Percentiles rank a stretch among this genome's conserved stretches.
phyloP scores from a whole-genome alignment of 2,888 invertebrate species.

The Lycophotia porphyrea region DNA sequence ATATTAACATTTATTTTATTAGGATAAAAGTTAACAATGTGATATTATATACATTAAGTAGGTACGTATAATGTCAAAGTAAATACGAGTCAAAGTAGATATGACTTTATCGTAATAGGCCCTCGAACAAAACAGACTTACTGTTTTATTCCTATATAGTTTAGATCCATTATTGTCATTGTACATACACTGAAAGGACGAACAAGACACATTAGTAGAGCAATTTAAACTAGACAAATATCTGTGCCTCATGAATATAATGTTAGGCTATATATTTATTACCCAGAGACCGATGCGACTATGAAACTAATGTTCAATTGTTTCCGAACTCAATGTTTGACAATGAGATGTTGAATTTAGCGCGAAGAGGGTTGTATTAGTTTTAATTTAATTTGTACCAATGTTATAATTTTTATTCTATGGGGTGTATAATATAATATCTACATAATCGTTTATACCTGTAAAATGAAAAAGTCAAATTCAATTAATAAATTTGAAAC shows the following conservation, averaged over 20 bases:
- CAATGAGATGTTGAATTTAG: conserved; percentile 16
- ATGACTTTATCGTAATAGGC: not conserved
- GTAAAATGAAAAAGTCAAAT: too few relatives aligned
- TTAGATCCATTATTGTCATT: not conserved
- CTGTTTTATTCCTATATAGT: not conserved
- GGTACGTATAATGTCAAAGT: not conserved
- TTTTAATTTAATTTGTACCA: not conserved
- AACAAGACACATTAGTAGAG: not conserved
- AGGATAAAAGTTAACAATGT: not conserved
- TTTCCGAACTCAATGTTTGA: conserved; percentile 29
- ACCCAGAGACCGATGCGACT: not conserved
- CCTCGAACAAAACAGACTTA: not conserved
- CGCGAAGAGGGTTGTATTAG: conserved; percentile 3
- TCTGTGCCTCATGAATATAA: conserved; percentile 13
- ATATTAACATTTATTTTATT: not conserved
- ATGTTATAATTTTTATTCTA: not conserved
- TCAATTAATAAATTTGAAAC: too few relatives aligned
- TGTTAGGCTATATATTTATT: not conserved
- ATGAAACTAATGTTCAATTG: conserved; percentile 24
- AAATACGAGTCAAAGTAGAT: not conserved
- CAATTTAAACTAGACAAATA: not conserved
- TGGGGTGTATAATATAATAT: not conserved
- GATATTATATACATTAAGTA: not conserved
- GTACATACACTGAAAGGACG: not conserved
- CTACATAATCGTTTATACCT: not conserved